A percentile compares a stretch with the other conserved stretches of the same genome.
Evolutionary conservation across 2,113 vertebrate species (phyloP).

Genomic region (Poeciliopsis occidentalis): DNA sequence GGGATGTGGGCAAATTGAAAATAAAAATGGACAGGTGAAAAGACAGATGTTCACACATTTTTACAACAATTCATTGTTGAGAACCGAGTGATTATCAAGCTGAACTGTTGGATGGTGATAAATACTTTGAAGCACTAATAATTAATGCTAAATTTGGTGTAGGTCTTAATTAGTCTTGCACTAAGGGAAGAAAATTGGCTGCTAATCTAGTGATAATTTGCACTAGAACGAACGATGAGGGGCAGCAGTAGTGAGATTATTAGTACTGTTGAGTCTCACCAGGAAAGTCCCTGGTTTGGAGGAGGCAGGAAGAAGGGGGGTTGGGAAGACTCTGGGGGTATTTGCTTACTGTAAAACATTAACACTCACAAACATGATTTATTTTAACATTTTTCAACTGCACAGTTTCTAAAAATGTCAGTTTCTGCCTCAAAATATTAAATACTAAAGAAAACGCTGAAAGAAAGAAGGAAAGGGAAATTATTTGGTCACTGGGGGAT

Average conservation of each 20-base stretch:
- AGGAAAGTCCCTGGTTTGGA: background rate
- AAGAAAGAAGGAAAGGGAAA: no score
- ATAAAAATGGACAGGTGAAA: constrained; percentile 9
- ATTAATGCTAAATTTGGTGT: constrained; percentile 50
- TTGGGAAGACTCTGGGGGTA: no score
- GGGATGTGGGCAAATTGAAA: no score
- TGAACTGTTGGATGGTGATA: constrained; percentile 49
- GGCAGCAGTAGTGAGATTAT: background rate
- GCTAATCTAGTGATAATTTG: constrained; percentile 34
- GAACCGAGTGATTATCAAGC: constrained; percentile 61
- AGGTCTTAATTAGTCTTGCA: constrained; percentile 55
- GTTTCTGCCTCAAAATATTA: no score
- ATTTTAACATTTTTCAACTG: no score
- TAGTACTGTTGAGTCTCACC: background rate
- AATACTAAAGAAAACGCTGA: no score
- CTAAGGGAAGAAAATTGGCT: constrained; percentile 26
- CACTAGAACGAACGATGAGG: constrained; percentile 7
- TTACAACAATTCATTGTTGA: constrained; percentile 39
- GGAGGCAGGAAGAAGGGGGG: background rate
- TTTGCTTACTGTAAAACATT: no score
- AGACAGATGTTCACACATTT: constrained; percentile 38
- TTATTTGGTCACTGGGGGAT: no score
- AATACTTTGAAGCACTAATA: constrained; percentile 53
- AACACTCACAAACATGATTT: no score
- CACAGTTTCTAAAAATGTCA: no score